Evolutionary conservation across 2,888 invertebrate genomes (phyloP), one percentile per base, ranked within the genome.

Genomic region (Entomobrya proxima): DNA sequence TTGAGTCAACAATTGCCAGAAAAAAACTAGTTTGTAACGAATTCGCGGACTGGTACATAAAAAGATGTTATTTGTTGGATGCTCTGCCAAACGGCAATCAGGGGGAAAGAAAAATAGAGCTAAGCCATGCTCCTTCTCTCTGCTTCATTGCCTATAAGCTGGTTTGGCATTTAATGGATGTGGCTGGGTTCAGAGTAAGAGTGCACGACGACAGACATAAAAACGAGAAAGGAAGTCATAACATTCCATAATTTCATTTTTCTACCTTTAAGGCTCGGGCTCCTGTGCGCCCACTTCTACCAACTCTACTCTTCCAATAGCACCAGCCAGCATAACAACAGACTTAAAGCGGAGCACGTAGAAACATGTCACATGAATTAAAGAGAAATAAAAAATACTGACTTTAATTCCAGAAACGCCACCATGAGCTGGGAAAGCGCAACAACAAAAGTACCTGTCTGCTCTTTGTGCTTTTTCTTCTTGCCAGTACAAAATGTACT

Each of bases 311-410:
- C 11, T 37, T 37, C 13, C n/a, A n/a, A n/a, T 47, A 47, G 47
- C 47, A 47, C 47, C n/a, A n/a, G n/a, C n/a, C n/a, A n/a, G n/a
- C n/a, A n/a, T n/a, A n/a, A n/a, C n/a, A n/a, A n/a, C n/a, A n/a
- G n/a, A n/a, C n/a, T n/a, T n/a, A n/a, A 4, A 32, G 58, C 58
- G 15, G 6, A 24, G 24, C 21, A 24, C 55, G 24, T 67, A 24
- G 24, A 1, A 67, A 18, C 35, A 76, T 76, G 76, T 76, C 76
- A 76, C 76, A 76, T 67, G 67, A 67, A 67, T 67, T 67, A 76
- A 76, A 76, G 74, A 44, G 58, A 76, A 76, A 76, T 58, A 76
- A 76, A 55, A n/a, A 76, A 58, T 76, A 55, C n/a, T 75, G 75
- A 75, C 76, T 76, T 76, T 76, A 58, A 76, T 76, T 40, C 76